Percentiles rank a stretch among this genome's conserved stretches.
Evolutionary conservation across 2,113 vertebrate genomes (phyloP).

Genomic region (Albula goreensis): DNA sequence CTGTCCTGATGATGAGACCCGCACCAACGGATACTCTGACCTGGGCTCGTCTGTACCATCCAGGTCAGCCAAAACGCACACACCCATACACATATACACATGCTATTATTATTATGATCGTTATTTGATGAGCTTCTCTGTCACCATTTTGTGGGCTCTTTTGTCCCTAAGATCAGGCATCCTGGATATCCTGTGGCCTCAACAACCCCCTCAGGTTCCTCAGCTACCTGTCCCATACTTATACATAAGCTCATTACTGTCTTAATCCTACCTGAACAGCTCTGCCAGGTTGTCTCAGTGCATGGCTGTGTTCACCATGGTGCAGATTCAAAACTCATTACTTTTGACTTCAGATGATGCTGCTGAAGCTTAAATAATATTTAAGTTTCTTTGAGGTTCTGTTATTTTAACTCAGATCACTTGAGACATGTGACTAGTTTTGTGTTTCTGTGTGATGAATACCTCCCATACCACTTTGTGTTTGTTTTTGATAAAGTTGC

Average conservation of each 20-base stretch:
- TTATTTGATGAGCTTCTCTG: not conserved
- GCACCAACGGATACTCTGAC: conserved; percentile 88
- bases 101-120: not conserved
- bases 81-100: too few relatives aligned
- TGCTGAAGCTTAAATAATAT: not conserved
- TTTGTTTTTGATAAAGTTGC: not conserved
- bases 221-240: not conserved
- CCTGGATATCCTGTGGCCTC: not conserved
- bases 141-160: not conserved
- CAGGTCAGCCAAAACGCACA: conserved; percentile 69
- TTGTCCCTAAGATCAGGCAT: not conserved
- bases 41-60: conserved; percentile 94
- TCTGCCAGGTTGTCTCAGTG: not conserved
- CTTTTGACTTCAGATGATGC: conserved; percentile 10
- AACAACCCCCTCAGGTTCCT: not conserved
- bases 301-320: not conserved
- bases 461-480: conserved; percentile 9
- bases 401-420: not conserved
- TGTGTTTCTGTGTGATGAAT: not conserved
- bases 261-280: not conserved
- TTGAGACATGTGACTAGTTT: not conserved
- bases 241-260: not conserved
- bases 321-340: conserved; percentile 11
- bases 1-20: conserved; percentile 85
- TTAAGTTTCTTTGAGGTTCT: not conserved